Evolutionary conservation across 2,888 invertebrate genomes (phyloP).

Genomic region (Sturmia bella): DNA sequence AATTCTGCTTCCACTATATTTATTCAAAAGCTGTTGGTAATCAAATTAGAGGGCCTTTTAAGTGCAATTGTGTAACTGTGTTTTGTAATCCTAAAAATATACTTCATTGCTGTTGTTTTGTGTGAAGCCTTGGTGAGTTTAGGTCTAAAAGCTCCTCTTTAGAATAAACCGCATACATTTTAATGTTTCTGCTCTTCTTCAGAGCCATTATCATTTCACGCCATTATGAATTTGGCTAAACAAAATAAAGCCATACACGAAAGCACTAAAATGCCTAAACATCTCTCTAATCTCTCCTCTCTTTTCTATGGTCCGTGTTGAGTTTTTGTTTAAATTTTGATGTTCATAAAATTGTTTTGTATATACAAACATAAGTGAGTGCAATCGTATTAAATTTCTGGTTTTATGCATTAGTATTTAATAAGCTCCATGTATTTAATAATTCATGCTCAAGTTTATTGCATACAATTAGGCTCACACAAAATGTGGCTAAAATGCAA

Average conservation of each 20-base stretch:
- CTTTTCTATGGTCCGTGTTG: neutral
- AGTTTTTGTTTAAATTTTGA: neutral
- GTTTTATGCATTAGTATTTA: conserved; percentile 55
- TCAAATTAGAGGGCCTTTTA: neutral
- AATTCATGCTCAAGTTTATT: conserved; percentile 48
- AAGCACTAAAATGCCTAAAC: neutral
- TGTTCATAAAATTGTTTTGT: conserved; percentile 8
- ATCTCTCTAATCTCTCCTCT: neutral
- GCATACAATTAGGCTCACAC: conserved; percentile 55
- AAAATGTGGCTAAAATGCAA: conserved; percentile 8
- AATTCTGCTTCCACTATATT: conserved; percentile 32
- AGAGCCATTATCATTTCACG: conserved; percentile 41
- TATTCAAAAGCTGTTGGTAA: neutral
- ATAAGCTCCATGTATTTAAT: conserved; percentile 52
- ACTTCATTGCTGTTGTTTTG: conserved; percentile 19
- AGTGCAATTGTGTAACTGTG: neutral
- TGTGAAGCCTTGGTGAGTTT: neutral
- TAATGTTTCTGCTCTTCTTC: neutral
- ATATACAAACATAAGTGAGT: too few relatives aligned
- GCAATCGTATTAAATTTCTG: conserved; percentile 56
- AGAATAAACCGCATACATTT: conserved; percentile 17
- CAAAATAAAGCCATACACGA: neutral
- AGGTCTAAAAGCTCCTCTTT: conserved; percentile 21
- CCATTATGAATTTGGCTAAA: conserved; percentile 28
- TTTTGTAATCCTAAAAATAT: conserved; percentile 51